Evolutionary conservation across 1,140 invertebrate genomes (phyloP).

Genomic region (Aphelenchoides avenae): DNA sequence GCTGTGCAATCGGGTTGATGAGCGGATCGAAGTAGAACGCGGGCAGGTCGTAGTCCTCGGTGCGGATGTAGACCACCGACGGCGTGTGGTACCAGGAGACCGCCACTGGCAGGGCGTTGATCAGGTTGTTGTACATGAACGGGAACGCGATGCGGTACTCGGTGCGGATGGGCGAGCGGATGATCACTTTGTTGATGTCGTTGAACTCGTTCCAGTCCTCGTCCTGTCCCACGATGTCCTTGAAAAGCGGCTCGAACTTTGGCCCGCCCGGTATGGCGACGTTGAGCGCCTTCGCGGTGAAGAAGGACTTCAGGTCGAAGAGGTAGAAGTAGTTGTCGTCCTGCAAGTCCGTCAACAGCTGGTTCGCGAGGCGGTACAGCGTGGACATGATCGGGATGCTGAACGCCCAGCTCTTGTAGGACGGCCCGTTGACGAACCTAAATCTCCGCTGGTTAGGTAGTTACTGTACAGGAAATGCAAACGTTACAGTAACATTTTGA

Average conservation of each 20-base stretch:
- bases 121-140: constrained; percentile 84
- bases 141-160: constrained; percentile 99
- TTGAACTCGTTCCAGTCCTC: constrained; percentile 99
- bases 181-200: constrained; percentile 99
- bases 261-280: constrained; percentile 99
- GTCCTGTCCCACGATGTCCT: constrained; percentile 93
- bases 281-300: constrained; percentile 97
- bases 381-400: constrained; percentile 93
- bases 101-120: constrained; percentile 54
- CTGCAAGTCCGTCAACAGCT: constrained; percentile 93
- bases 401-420: constrained; percentile 92
- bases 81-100: constrained; percentile 80
- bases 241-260: constrained; percentile 97
- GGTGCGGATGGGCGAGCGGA: constrained; percentile 92
- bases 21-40: constrained; percentile 99
- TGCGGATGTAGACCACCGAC: constrained; percentile 98
- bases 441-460: constrained; percentile 18
- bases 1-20: constrained; percentile 96
- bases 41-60: constrained; percentile 98
- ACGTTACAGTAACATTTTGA: too few relatives aligned
- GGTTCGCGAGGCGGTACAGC: constrained; percentile 91
- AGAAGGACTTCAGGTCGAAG: constrained; percentile 98
- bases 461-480: constrained; percentile 21
- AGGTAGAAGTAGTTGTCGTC: constrained; percentile 99
- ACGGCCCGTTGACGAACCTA: constrained; percentile 89